Percentiles rank a stretch among this genome's conserved stretches.
Evolutionary conservation across 2,113 vertebrate species (phyloP).

Genomic region (Ascaphus truei): DNA sequence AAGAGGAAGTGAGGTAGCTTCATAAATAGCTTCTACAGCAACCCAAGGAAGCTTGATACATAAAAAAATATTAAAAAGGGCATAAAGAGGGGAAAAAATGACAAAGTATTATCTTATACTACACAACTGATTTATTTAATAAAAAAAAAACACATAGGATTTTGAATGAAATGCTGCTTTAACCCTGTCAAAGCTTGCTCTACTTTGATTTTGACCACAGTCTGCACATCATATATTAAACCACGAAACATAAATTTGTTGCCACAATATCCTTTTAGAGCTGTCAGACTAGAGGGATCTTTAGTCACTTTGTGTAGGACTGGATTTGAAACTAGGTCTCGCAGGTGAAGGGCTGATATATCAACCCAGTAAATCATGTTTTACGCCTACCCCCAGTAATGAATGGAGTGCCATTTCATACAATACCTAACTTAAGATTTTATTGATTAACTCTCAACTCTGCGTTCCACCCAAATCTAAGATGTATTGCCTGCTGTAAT

Average conservation of each 20-base stretch:
- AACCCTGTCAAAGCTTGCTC: neutral
- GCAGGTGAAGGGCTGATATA: conserved; percentile 58
- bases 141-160: too few species aligned
- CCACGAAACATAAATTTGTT: conserved; percentile 34
- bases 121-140: too few species aligned
- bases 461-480: conserved; percentile 82
- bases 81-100: too few species aligned
- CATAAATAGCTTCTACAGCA: too few species aligned
- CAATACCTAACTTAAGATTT: conserved; percentile 87
- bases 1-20: too few species aligned
- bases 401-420: conserved; percentile 91
- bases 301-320: conserved; percentile 54
- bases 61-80: too few species aligned
- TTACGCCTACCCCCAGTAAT: conserved; percentile 70
- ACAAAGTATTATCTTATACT: too few species aligned
- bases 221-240: neutral
- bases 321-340: conserved; percentile 57
- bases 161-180: too few species aligned
- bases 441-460: conserved; percentile 96
- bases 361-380: conserved; percentile 59
- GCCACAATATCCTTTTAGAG: conserved; percentile 35
- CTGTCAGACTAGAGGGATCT: conserved; percentile 43
- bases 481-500: conserved; percentile 90
- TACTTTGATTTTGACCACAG: neutral
- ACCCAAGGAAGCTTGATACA: too few species aligned